Base-by-base conservation (phyloP, 2,888 invertebrate species). In the Rhagophthalmus giganteus region DNA sequence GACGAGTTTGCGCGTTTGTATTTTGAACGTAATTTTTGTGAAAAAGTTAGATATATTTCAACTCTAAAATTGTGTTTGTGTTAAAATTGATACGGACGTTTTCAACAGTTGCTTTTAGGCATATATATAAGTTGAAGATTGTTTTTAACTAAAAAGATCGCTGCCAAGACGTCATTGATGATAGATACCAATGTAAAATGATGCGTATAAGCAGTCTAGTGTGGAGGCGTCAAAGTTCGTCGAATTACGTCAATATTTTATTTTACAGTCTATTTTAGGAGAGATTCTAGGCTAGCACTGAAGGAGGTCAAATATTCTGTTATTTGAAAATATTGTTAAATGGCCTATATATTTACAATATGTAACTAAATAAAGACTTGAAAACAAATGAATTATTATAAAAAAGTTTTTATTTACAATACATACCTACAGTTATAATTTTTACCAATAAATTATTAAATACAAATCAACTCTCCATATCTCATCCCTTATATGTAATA, bases 181-280 rank as follows among this genome's bases (percentile, higher is more conserved):
- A 20, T 20, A 20, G 3, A 20, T 7, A 20, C 20, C 3, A 20
- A 20, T 20, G 20, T 20, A 5, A 20, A 5, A 7, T 20, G 3
- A 20, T 3, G 7, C 20, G 20, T 5, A 7, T 20, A 20, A 20
- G 7, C 20, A 7, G 7, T 7, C 20, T 20, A 7, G 20, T 20
- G 20, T 44, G 35, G 39, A 37, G 61, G 62, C 59, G 59, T 52
- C 47, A 47, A 33, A 54, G 51, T 54, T 57, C 39, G 34, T 56
- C 50, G 46, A 37, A 58, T 63, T 59, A 63, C 63, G 63, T 61
- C 58, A 63, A 50, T 59, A 54, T 41, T 46, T 57, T 55, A 54
- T 59, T 54, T 54, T 48, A 51, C 63, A 55, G 58, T 58, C 63
- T 63, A 63, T 63, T 63, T 63, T 63, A 63, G 63, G 63, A 63